These are phyloP conservation scores for Callyntrura sp. DNA, from an alignment of 2,888 invertebrate species.

Conservation along the genomic window DNA sequence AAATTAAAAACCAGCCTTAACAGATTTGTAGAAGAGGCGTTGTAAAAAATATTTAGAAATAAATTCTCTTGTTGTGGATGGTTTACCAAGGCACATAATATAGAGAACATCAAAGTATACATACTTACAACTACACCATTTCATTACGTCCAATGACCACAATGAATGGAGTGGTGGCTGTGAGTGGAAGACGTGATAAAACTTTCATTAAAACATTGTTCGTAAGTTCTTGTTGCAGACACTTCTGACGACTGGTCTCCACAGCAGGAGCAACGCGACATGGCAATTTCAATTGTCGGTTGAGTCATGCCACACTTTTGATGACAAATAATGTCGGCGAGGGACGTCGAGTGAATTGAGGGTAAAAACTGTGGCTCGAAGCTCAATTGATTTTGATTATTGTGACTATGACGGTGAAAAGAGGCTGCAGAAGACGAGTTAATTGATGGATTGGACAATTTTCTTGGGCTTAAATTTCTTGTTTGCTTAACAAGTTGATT, in stretches of 20 bases:
- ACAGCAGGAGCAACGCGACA: slow-evolving; percentile 83
- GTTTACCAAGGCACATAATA: neutral
- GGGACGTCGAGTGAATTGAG: slow-evolving; percentile 69
- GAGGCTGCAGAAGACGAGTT: slow-evolving; percentile 78
- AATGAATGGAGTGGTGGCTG: slow-evolving; percentile 81
- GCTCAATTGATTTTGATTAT: slow-evolving; percentile 72
- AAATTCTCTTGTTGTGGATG: neutral
- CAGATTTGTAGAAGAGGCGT: neutral
- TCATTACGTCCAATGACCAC: slow-evolving; percentile 83
- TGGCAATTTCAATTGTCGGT: slow-evolving; percentile 81
- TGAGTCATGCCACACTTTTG: slow-evolving; percentile 71
- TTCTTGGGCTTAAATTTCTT: slow-evolving; percentile 76
- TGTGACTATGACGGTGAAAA: slow-evolving; percentile 64
- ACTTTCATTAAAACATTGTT: slow-evolving; percentile 81
- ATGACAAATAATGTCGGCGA: slow-evolving; percentile 75
- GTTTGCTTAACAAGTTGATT: slow-evolving; percentile 77
- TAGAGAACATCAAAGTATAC: neutral
- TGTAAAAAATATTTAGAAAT: slow-evolving; percentile 1
- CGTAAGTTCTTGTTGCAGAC: slow-evolving; percentile 80
- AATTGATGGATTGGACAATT: slow-evolving; percentile 80
- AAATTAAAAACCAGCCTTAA: slow-evolving; percentile 28
- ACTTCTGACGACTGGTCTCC: slow-evolving; percentile 78
- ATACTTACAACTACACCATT: neutral
- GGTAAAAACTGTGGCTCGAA: slow-evolving; percentile 71
- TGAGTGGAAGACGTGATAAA: slow-evolving; percentile 81